Base-by-base conservation (phyloP, 2,797 vertebrate species). In the Poecilia wingei region DNA sequence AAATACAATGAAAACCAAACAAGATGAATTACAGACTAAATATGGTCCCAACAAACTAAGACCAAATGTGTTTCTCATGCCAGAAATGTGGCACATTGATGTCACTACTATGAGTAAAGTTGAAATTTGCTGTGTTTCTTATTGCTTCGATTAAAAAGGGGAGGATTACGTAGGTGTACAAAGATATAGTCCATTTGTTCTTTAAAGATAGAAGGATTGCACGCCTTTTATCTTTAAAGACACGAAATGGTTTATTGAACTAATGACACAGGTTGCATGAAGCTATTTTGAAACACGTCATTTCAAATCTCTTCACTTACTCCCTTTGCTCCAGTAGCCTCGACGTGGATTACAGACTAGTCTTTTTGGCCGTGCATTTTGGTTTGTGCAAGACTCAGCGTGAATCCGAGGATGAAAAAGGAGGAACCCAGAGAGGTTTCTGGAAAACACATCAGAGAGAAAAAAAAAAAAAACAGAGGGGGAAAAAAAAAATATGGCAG, bases 381-480 rank as follows among this genome's bases (percentile, higher is more conserved):
- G 79, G 79, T 84, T 59, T 46, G 47, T 76, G 57, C 64, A 72
- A 81, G 47, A 83, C 76, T 78, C 69, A 81, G 87, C 78, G 78
- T 77, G 79, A 82, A 64, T 75, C 71, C 68, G 16, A 2, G 77
- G 73, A 77, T 77, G 57, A 89, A 81, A 82, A 49, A 78, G 53
- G 33, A 68, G 64, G 57, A 78, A 79, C 79, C 77, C 39, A 68
- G 1, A 41, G 46, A 79, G 79, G 77, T 72, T 86, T 89, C 87
- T 91, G 85, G 87, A 85, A 87, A 93, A 91, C 46, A 84, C 82
- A 92, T 91, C 76, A 87, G 83, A 77, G 45, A 71, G 33, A 68
- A 41, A 75, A 47, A n/a, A 45, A 76, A 46, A n/a, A 22, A 74
- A 46, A 68, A 55, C 57, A 61, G 43, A 33, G 55, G n/a, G 49